These are phyloP conservation scores for Mesoclemmys tuberculata DNA, from an alignment of 2,113 vertebrate genomes.

Conservation along the genomic window DNA sequence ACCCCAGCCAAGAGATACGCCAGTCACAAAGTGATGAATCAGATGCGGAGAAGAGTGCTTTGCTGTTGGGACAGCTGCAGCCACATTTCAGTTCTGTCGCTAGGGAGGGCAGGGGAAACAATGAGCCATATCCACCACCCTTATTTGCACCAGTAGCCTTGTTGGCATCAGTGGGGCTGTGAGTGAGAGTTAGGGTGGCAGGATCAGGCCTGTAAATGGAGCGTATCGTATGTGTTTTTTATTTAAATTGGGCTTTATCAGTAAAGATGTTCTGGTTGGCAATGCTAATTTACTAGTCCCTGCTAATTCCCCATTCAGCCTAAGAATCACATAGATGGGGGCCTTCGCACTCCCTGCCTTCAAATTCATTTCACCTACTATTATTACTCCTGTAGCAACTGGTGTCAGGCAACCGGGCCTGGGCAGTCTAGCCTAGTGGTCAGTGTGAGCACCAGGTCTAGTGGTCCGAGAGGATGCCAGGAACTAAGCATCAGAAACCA, in stretches of 20 bases:
- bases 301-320: rapidly evolving
- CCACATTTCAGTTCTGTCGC: background rate
- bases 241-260: background rate
- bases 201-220: background rate
- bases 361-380: background rate
- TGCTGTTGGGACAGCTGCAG: background rate
- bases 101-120: background rate
- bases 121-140: too few relatives aligned
- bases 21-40: background rate
- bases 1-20: background rate
- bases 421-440: background rate
- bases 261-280: background rate
- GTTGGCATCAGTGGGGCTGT: background rate
- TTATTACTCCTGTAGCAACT: background rate
- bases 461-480: background rate
- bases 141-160: background rate
- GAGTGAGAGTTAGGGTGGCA: background rate
- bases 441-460: background rate
- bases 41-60: background rate
- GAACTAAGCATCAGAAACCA: background rate
- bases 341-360: background rate
- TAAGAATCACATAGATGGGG: rapidly evolving
- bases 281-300: background rate
- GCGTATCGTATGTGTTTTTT: background rate
- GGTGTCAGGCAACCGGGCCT: background rate